Base-by-base conservation (phyloP, 1,140 invertebrate genomes). In the Frieseomelitta varia region DNA sequence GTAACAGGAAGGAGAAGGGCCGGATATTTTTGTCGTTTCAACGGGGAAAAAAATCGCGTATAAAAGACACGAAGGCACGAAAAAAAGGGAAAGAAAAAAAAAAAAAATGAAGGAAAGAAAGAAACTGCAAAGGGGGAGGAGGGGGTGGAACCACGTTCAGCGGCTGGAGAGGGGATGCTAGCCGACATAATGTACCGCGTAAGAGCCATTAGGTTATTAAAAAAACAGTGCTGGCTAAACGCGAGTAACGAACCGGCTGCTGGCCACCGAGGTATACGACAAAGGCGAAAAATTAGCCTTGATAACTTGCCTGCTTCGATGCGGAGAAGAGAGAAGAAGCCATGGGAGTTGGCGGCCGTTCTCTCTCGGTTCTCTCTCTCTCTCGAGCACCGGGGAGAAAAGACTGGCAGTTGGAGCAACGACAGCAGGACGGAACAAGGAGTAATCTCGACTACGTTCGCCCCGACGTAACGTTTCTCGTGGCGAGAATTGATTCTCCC, bases 191-290 rank as follows among this genome's bases (percentile, higher is more conserved):
- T 91, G 90, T 91, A 87, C 89, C 90, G 90, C 88, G 90, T 93
- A 92, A 94, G 92, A 94, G 92, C 93, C 93, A 94, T 94, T 94
- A 94, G 93, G 93, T 94, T 94, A 94, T 94, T 94, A 94, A 94
- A 94, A 94, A 94, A 94, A 93, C 90, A 92, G 90, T 87, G 85
- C 87, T 87, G 87, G 85, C 86, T 90, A 91, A 89, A 90, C 88
- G 87, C 90, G 91, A 88, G 87, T 90, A 93, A 92, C 87, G 84
- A 88, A 84, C 86, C 69, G 81, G 79, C 73, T 80, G 90, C 65
- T 89, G 84, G 85, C 88, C 84, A 89, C 77, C 84, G 86, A 86
- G 85, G 81, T 86, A 80, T 84, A 82, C 90, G 88, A 93, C 91
- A 92, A 92, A 92, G 90, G 90, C 90, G 91, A 87, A 92, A 93